A percentile compares a stretch with the other conserved stretches of the same genome.
phyloP scores from a whole-genome alignment of 2,113 vertebrate species.

The Cyanistes caeruleus region DNA sequence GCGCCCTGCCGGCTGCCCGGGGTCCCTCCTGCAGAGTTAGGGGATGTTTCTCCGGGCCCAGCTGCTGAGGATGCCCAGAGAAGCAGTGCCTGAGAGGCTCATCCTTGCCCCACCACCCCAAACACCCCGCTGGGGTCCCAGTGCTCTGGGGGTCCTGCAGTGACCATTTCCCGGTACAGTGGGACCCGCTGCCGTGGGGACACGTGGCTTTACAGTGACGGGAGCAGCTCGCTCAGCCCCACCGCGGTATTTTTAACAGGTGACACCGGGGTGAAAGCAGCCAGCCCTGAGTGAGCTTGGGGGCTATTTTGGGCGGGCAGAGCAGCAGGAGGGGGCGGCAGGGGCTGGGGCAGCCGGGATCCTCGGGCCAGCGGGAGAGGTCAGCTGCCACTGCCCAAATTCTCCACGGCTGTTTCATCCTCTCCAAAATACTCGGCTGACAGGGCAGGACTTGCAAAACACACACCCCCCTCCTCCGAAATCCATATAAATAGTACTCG shows the following conservation, averaged over 20 bases:
- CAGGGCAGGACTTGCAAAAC: constrained; percentile 65
- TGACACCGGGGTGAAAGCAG: constrained; percentile 21
- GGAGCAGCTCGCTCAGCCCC: not conserved
- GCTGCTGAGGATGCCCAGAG: not conserved
- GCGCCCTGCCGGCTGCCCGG: not conserved
- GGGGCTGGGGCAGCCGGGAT: not conserved
- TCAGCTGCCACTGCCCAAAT: constrained; percentile 73
- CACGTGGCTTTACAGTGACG: constrained; percentile 7
- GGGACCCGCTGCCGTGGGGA: not conserved
- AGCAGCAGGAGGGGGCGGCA: not conserved
- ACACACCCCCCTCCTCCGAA: constrained; percentile 36
- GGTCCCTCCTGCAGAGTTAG: fast-evolving
- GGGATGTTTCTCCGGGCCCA: not conserved
- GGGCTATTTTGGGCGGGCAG: constrained; percentile 67
- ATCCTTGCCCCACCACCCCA: not conserved
- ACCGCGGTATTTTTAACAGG: constrained; percentile 21
- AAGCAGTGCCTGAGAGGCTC: not conserved
- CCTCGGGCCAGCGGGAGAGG: constrained; percentile 23
- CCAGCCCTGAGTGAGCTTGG: not conserved
- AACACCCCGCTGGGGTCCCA: fast-evolving
- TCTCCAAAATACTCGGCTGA: constrained; percentile 78
- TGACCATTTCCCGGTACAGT: not conserved
- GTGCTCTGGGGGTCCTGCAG: fast-evolving
- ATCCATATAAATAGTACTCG: constrained; percentile 72
- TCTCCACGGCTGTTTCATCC: constrained; percentile 77